Base-by-base conservation (phyloP, 2,797 vertebrate species). In the Pangasius macronema region DNA sequence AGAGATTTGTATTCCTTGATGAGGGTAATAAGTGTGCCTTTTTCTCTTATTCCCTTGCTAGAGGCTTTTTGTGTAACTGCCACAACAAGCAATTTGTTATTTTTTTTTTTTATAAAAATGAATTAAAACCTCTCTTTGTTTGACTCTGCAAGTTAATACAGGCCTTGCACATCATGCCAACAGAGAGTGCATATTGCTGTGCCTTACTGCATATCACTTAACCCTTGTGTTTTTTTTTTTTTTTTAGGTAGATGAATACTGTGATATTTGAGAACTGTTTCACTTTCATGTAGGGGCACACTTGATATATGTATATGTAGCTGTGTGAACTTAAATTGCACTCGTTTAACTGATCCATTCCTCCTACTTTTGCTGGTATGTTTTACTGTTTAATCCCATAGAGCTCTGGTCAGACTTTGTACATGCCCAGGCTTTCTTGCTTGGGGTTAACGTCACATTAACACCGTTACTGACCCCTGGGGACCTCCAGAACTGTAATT, bases 181-280 rank as follows among this genome's bases (percentile, higher is more conserved):
- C 33, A 49, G 24, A 75, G 42, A 46, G 27, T 75, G 42, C 22
- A 55, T 55, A 33, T 55, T 22, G 13, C 1, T 53, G 49, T 14
- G 22, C 49, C 33, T 18, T 39, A 10, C 7, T 36, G 67, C 33
- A 16, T 2, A 36, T 68, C 16, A 68, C 67, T 36, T 67, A 65
- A 11, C 13, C 65, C 7, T n/a, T 33, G 3, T 67, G 9, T 36
- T 1, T 18, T 55, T 53, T 14, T 49, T 49, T 51, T 1, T 51
- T 51, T 51, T 10, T 51, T 10, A 51, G 9, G 11, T 55, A 18
- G 53, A 55, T 55, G n/a, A 46, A 72, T 33, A 22, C 51, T 57
- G 30, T 57, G 77, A 30, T 36, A 80, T 11, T 57, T 57, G 22
- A 80, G 68, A 79, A 79, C 36, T 57, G 59, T 80, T 82, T 61